Percentiles rank a stretch among this genome's conserved stretches.
phyloP scores from a whole-genome alignment of 1,140 invertebrate species.

The Bombus confusus region DNA sequence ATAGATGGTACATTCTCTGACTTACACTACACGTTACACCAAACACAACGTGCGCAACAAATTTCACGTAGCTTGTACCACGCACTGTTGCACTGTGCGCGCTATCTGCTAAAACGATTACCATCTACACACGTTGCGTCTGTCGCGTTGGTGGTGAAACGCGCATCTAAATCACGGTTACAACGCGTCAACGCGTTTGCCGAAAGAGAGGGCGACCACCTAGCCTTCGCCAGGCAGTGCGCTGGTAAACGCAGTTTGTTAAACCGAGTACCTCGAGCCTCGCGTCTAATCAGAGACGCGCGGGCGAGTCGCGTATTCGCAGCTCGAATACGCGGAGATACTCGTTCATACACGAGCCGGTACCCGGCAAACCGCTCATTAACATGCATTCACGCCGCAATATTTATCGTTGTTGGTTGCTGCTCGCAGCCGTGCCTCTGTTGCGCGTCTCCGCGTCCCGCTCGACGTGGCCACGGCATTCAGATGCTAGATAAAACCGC shows the following conservation, averaged over 20 bases:
- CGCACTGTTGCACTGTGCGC: background rate
- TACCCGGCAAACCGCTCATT: constrained; percentile 70
- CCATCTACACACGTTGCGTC: constrained; percentile 28
- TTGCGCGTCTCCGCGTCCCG: constrained; percentile 48
- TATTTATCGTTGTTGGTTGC: constrained; percentile 74
- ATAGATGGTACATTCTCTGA: background rate
- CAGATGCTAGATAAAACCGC: constrained; percentile 72
- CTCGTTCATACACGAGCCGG: constrained; percentile 40
- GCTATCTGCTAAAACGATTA: constrained; percentile 15
- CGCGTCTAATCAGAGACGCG: constrained; percentile 74
- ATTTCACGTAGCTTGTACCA: background rate
- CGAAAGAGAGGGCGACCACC: constrained; percentile 25
- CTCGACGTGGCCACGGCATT: constrained; percentile 69
- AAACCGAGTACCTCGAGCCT: constrained; percentile 60
- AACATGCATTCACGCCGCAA: constrained; percentile 79
- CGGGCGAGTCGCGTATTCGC: constrained; percentile 46
- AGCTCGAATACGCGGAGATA: constrained; percentile 30
- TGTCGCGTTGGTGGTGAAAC: background rate
- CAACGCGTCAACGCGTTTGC: constrained; percentile 8
- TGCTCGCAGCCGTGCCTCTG: constrained; percentile 42
- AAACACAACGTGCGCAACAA: too few relatives aligned
- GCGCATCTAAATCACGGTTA: constrained; percentile 30
- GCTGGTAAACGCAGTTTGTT: constrained; percentile 49
- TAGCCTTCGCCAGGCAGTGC: background rate
- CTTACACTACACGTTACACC: background rate